Evolutionary conservation across 2,888 invertebrate genomes (phyloP), one percentile per base, ranked within the genome.

Genomic region (Parnassius mnemosyne): DNA sequence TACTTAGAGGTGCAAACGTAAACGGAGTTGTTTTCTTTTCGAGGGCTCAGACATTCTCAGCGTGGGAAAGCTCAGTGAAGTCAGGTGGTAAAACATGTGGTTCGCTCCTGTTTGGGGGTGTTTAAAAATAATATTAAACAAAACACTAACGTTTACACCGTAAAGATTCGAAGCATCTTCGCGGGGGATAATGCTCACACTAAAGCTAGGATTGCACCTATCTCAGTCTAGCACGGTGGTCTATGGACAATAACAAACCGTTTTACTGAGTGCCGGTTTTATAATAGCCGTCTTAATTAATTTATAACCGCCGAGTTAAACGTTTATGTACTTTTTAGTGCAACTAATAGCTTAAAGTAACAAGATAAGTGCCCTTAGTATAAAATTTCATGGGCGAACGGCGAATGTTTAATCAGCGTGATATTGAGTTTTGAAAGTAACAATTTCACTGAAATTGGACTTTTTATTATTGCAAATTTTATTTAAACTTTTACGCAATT

Each of bases 21-120:
- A 83, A 84, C 84, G 80, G 76, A 73, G 76, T 81, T 81, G 76
- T 87, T 87, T 83, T 80, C 77, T 79, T 83, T 81, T 77, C 78
- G 77, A 81, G 78, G 79, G 78, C 77, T 81, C 71, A 72, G 74
- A 74, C 76, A 76, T 73, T 71, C 76, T 78, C 81, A 77, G 82
- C 89, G 90, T 90, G 90, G 90, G 91, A 91, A 90, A 88, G 86
- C 80, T 83, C 74, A 75, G 78, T 73, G 77, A 84, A 87, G 89
- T 91, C 91, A 91, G 91, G 91, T 91, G 90, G 85, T 72, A 71
- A 72, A 87, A 89, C 89, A 90, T 90, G 87, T 90, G 89, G 81
- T 80, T 80, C 83, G 82, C 84, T 86, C 79, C 81, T 83, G 86
- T 85, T 86, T 83, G 80, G 81, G 63, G 79, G 81, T 76, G 80